Percentiles rank a stretch among this genome's conserved stretches.
phyloP scores from a whole-genome alignment of 1,140 invertebrate species.

The Nixonia krombeini region DNA sequence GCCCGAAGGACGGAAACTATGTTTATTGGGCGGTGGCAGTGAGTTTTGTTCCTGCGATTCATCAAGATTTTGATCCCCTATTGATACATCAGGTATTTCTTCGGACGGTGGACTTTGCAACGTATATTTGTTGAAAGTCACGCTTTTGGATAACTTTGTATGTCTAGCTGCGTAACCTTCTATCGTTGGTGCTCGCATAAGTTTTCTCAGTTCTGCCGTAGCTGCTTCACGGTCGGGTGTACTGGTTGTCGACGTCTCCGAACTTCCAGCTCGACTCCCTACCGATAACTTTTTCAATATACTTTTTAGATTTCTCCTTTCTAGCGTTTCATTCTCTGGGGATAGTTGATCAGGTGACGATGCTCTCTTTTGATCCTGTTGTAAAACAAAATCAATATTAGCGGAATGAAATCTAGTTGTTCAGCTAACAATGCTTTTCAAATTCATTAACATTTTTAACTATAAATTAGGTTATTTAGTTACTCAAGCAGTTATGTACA shows the following conservation, averaged over 20 bases:
- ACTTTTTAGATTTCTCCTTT: conserved; percentile 85
- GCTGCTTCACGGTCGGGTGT: conserved; percentile 64
- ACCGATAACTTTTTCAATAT: conserved; percentile 87
- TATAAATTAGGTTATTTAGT: no score
- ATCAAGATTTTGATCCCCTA: conserved; percentile 48
- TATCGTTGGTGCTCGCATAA: conserved; percentile 85
- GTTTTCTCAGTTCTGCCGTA: conserved; percentile 75
- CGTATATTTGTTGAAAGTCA: conserved; percentile 88
- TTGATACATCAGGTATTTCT: conserved; percentile 46
- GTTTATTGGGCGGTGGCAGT: conserved; percentile 67
- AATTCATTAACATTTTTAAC: no score
- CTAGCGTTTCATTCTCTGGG: conserved; percentile 87
- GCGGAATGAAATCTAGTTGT: no score
- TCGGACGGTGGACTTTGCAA: conserved; percentile 81
- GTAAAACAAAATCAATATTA: not conserved
- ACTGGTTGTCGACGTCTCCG: conserved; percentile 57
- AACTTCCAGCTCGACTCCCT: conserved; percentile 71
- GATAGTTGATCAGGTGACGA: conserved; percentile 61
- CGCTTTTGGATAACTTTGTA: conserved; percentile 89
- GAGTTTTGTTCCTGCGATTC: conserved; percentile 53
- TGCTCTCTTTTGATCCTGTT: not conserved
- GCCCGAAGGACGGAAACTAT: conserved; percentile 67
- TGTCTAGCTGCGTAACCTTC: conserved; percentile 89
- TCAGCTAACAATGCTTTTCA: no score
- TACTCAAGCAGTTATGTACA: no score